Percentiles rank a stretch among this genome's conserved stretches.
Conservation (phyloP, 2,888 invertebrate species). For the Zeuzera pyrina region DNA sequence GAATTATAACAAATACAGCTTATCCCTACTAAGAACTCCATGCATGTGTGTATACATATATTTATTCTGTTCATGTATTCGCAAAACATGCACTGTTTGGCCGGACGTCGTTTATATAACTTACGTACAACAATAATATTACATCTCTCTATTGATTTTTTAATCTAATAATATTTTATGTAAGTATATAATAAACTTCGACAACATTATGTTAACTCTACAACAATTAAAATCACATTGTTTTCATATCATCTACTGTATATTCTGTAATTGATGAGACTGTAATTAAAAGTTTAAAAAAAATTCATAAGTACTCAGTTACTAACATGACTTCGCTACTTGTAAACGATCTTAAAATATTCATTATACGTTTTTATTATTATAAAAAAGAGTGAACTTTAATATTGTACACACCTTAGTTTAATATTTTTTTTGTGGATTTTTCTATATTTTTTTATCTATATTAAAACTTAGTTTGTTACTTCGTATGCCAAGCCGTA, state of each 20-base stretch:
- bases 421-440: conserved; percentile 42
- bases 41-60: conserved; percentile 44
- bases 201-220: conserved; percentile 54
- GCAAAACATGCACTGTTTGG: conserved; percentile 58
- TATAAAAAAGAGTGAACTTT: conserved; percentile 52
- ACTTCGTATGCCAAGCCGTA: conserved; percentile 60
- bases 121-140: conserved; percentile 62
- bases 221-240: conserved; percentile 70
- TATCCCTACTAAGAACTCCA: conserved; percentile 42
- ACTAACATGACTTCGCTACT: conserved; percentile 43
- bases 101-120: conserved; percentile 59
- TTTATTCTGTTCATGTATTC: conserved; percentile 41
- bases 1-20: conserved; percentile 20
- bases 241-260: conserved; percentile 49
- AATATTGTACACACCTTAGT: conserved; percentile 68
- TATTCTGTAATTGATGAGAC: conserved; percentile 40
- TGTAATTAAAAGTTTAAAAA: conserved; percentile 26
- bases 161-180: conserved; percentile 58
- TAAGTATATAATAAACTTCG: conserved; percentile 52
- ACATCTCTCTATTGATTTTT: conserved; percentile 63
- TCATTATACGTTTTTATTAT: conserved; percentile 37
- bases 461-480: conserved; percentile 58
- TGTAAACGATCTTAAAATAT: conserved; percentile 70
- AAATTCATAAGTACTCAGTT: conserved; percentile 58
- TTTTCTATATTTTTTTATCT: conserved; percentile 32